Conservation (phyloP, 2,888 invertebrate species). For the Julus scandinavius region DNA sequence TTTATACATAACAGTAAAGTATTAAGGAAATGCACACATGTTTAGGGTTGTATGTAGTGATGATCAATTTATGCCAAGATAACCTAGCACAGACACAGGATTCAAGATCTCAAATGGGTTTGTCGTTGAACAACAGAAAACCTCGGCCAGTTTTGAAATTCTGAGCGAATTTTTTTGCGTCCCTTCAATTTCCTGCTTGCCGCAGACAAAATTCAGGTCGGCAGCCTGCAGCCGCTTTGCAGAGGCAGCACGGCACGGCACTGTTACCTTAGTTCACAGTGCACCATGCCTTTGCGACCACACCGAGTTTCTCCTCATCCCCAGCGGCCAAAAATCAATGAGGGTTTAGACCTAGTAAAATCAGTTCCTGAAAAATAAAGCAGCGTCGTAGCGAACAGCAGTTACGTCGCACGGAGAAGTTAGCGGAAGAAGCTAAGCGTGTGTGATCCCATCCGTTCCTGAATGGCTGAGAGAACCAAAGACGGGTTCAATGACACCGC, state of each 20-base stretch:
- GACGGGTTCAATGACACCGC: not conserved
- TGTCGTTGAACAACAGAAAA: not conserved
- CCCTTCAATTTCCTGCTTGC: not conserved
- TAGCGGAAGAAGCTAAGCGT: not conserved
- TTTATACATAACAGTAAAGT: no score
- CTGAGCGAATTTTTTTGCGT: not conserved
- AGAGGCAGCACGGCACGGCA: no score
- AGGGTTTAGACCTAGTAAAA: constrained; percentile 32
- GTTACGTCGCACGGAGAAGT: no score
- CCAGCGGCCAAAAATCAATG: constrained; percentile 36
- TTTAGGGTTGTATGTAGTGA: no score
- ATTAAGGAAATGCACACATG: no score
- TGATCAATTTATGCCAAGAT: no score
- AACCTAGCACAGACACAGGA: no score
- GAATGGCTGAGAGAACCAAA: not conserved
- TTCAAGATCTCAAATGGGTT: no score
- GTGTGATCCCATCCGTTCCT: not conserved
- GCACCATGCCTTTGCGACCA: not conserved
- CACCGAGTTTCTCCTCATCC: not conserved
- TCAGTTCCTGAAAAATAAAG: constrained; percentile 29
- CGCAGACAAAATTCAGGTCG: no score
- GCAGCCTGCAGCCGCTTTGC: no score
- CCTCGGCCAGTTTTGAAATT: not conserved
- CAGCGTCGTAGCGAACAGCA: not conserved
- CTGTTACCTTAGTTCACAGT: not conserved